Conservation (phyloP, 2,888 invertebrate species). For the Seira ritae region DNA sequence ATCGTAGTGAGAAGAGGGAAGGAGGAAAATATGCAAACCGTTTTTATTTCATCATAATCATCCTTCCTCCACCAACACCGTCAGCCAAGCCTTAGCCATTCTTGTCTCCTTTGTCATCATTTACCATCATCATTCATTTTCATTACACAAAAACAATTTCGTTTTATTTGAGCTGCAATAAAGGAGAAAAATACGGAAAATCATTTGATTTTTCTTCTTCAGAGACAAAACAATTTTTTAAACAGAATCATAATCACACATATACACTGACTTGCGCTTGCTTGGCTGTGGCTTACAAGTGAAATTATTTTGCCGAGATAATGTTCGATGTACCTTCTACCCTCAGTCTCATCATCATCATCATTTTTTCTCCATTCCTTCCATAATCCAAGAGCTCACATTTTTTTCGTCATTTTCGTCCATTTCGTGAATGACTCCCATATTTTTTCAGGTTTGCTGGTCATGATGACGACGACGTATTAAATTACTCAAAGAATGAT, state of each 20-base stretch:
- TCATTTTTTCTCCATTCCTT: conserved; percentile 9
- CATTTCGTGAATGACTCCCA: conserved; percentile 48
- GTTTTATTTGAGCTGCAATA: conserved; percentile 1
- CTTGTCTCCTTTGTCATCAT: conserved; percentile 18
- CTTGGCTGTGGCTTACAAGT: background rate
- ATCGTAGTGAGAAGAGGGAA: background rate
- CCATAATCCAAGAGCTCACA: background rate
- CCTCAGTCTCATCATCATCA: conserved; percentile 18
- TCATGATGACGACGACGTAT: conserved; percentile 59
- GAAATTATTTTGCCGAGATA: background rate
- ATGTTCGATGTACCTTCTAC: background rate
- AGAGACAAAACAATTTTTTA: conserved; percentile 6
- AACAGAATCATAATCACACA: too few relatives aligned
- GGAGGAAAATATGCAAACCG: background rate
- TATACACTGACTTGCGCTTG: background rate
- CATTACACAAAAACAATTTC: conserved; percentile 19
- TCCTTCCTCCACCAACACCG: too few relatives aligned
- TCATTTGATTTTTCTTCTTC: background rate
- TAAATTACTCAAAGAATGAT: conserved; percentile 61
- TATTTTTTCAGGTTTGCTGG: conserved; percentile 58
- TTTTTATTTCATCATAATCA: too few relatives aligned
- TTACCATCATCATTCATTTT: conserved; percentile 13
- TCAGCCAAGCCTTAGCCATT: background rate
- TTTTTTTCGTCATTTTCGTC: conserved; percentile 9
- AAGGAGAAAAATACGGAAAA: background rate